Base-by-base conservation (phyloP, 2,113 vertebrate species). In the Puffinus mauretanicus region DNA sequence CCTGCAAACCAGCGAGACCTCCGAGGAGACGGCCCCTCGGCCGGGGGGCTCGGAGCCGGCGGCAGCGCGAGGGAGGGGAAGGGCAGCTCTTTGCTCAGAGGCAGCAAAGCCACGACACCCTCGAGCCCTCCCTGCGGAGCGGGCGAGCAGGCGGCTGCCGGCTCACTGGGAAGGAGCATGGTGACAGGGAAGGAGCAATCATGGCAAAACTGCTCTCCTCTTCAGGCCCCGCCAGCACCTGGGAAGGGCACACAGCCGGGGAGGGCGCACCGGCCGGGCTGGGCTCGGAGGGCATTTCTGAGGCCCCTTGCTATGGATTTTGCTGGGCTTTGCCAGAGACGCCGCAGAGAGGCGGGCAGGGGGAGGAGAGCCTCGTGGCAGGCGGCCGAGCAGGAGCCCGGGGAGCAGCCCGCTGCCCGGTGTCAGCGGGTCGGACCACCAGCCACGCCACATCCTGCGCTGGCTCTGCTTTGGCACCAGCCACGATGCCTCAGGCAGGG, bases 21-120 rank as follows among this genome's bases (percentile, higher is more conserved):
- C 76, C 3, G 42, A 69, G 21, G n/a, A 67, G n/a, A 46, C 1
- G 1, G 40, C 20, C 34, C 47, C 60, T 55, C 0, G 1, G n/a
- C 25, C 1, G 2, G 5, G 40, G 30, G 30, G 54, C 86, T 80
- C 16, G 2, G 65, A 47, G 67, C 58, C 3, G 1, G 40, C 2
- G 5, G 64, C 66, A 55, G 75, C 2, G 6, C 1, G 1, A 82
- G 20, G 42, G 38, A 75, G 18, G 26, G 62, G 30, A 76, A 81
- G 9, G 40, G 32, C 8, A 25, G 44, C 67, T 61, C 73, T 61
- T 62, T 27, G 62, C n/a, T 80, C 57, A 27, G 70, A 3, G 5
- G 54, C 47, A 72, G 44, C 42, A 26, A 86, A 94, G 38, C 20
- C 70, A 51, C 15, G 3, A 44, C 13, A n/a, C 8, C 26, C 57